Base-by-base conservation (phyloP, 2,113 vertebrate species). In the Macaca mulatta region DNA sequence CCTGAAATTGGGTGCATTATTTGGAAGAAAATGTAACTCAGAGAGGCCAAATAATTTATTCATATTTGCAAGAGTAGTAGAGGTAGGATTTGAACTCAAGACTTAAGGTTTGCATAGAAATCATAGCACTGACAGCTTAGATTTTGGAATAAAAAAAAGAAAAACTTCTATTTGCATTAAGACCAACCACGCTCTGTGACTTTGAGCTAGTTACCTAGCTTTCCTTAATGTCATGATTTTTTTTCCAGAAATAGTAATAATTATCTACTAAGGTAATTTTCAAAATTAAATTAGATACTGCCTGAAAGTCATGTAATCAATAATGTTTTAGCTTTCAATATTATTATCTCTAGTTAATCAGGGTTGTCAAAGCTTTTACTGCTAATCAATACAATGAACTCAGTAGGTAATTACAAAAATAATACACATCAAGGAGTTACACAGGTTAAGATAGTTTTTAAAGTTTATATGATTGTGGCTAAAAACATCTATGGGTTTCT, bases 221-320 rank as follows among this genome's bases (percentile, higher is more conserved):
- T 86, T 48, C 55, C 18, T n/a, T 67, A 74, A 23, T 14, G 5
- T 22, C 20, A 35, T 35, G n/a, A 35, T 57, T 86, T 61, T 94
- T 94, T 11, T 67, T 88, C 52, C 79, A 94, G 43, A 94, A 92
- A 96, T 52, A n/a, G 6, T 89, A 67, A 45, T n/a, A 52, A 6
- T 67, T 67, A 40, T 7, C 3, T 89, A 43, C 3, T n/a, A 69
- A 88, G 25, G 3, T 48, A 59, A 16, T 17, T 85, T 55, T 75
- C 22, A 38, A 70, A 32, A 81, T 67, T 81, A 89, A 92, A 78
- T 67, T 45, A 86, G 50, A 43, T 85, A 70, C 2, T 78, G 0
- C 72, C 50, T 43, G 25, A 89, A 93, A 77, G 17, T 2, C 7
- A 89, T 40, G 0, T 61, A 57, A 50, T 75, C 18, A 23, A 6